Conservation (phyloP, 1,140 invertebrate genomes). For the Uloborus diversus region DNA sequence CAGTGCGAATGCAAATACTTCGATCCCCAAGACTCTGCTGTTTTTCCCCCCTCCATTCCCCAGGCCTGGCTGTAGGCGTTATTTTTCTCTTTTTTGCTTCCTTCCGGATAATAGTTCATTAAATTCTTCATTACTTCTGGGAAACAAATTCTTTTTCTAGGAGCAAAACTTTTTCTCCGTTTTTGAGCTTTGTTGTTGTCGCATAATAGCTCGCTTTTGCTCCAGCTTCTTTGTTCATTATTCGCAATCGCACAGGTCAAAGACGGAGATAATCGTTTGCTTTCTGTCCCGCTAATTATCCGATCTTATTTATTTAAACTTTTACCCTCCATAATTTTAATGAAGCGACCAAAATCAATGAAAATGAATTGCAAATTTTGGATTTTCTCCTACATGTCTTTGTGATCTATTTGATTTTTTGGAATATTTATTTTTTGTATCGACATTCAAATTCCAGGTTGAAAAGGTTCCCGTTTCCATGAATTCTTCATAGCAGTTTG, state of each 20-base stretch:
- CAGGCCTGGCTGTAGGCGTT: not conserved
- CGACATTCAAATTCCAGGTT: too few relatives aligned
- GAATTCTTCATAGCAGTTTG: too few relatives aligned
- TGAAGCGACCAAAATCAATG: not conserved
- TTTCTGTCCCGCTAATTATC: not conserved
- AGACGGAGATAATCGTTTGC: not conserved
- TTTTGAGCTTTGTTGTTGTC: conserved; percentile 40
- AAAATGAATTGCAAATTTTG: not conserved
- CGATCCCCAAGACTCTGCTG: conserved; percentile 22
- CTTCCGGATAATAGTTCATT: conserved; percentile 51
- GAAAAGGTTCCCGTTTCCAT: too few relatives aligned
- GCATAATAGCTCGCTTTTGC: not conserved
- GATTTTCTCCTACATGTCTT: too few relatives aligned
- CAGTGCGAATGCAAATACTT: conserved; percentile 28
- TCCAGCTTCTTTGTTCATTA: not conserved
- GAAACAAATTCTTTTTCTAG: conserved; percentile 5
- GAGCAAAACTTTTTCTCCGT: conserved; percentile 5
- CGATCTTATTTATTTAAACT: not conserved
- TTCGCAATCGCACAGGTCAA: not conserved
- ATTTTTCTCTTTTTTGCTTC: conserved; percentile 30
- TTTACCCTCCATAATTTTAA: not conserved
- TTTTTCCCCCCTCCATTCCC: conserved; percentile 21
- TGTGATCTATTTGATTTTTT: too few relatives aligned
- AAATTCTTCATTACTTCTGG: conserved; percentile 52
- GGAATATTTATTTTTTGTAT: too few relatives aligned